phyloP scores from a whole-genome alignment of 2,797 vertebrate species.

The Gastrophryne carolinensis region DNA sequence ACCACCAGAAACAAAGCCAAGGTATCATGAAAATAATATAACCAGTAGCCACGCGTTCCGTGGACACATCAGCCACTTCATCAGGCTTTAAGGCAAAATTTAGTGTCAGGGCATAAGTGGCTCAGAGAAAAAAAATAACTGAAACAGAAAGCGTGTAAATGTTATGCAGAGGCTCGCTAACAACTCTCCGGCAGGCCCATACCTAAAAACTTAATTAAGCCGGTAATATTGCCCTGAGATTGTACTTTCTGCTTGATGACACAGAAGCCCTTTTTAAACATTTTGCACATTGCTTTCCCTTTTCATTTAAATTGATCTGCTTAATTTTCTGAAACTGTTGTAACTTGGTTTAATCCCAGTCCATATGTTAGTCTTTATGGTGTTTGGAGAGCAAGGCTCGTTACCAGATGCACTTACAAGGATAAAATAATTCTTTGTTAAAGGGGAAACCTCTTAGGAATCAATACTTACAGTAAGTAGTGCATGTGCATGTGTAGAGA shows the following conservation, averaged over 20 bases:
- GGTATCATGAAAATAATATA: no score
- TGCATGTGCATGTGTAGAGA: no score
- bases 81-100: no score
- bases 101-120: no score
- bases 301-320: conserved; percentile 41
- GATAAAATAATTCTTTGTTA: background rate
- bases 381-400: background rate
- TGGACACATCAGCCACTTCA: no score
- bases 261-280: conserved; percentile 21
- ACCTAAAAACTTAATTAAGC: conserved; percentile 41
- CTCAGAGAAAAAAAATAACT: background rate
- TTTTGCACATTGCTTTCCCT: conserved; percentile 23
- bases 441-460: background rate
- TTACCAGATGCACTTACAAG: background rate
- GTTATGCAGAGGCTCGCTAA: conserved; percentile 10
- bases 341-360: conserved; percentile 24
- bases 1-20: no score
- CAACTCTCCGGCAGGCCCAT: conserved; percentile 11
- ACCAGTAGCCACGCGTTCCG: no score
- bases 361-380: conserved; percentile 36
- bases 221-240: conserved; percentile 36
- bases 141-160: background rate
- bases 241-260: conserved; percentile 46
- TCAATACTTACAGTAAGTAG: no score
- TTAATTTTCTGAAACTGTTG: conserved; percentile 47